Percentiles rank a stretch among this genome's conserved stretches.
Evolutionary conservation across 2,113 vertebrate species (phyloP).

Genomic region (Oryzias celebensis): DNA sequence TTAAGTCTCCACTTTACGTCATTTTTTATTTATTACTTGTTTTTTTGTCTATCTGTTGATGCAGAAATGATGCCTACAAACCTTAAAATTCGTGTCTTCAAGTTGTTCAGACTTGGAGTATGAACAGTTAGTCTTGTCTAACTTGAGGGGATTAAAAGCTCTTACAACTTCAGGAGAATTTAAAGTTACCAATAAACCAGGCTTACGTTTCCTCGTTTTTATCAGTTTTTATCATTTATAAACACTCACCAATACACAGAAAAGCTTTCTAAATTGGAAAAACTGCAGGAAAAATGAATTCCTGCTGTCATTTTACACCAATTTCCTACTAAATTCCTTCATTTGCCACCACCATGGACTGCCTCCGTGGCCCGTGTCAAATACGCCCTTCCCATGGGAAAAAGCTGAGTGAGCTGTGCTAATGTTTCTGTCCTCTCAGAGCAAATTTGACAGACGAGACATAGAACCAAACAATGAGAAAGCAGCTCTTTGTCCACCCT

Average conservation of each 20-base stretch:
- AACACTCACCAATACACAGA: too few relatives aligned
- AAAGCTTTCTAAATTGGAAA: too few relatives aligned
- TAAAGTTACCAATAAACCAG: constrained; percentile 2
- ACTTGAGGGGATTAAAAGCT: neutral
- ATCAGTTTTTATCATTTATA: too few relatives aligned
- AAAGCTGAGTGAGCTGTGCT: constrained; percentile 38
- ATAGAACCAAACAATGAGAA: constrained; percentile 24
- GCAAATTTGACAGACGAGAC: constrained; percentile 37
- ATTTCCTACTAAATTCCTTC: constrained; percentile 19
- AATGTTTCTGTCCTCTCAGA: constrained; percentile 43
- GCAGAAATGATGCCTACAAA: too few relatives aligned
- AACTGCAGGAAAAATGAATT: constrained; percentile 11
- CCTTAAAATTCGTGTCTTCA: too few relatives aligned
- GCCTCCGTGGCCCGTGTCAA: constrained; percentile 19
- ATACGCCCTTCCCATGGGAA: constrained; percentile 38
- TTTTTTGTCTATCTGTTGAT: too few relatives aligned
- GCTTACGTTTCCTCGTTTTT: too few relatives aligned
- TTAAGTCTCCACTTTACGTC: too few relatives aligned
- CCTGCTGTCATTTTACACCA: constrained; percentile 24
- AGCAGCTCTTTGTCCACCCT: constrained; percentile 26
- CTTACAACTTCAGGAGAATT: neutral
- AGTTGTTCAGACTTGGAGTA: neutral
- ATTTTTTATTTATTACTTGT: too few relatives aligned
- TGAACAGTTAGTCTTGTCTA: neutral
- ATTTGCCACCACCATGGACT: constrained; percentile 11